Evolutionary conservation across 2,113 vertebrate genomes (phyloP).

Genomic region (Sinocyclocheilus anophthalmus): DNA sequence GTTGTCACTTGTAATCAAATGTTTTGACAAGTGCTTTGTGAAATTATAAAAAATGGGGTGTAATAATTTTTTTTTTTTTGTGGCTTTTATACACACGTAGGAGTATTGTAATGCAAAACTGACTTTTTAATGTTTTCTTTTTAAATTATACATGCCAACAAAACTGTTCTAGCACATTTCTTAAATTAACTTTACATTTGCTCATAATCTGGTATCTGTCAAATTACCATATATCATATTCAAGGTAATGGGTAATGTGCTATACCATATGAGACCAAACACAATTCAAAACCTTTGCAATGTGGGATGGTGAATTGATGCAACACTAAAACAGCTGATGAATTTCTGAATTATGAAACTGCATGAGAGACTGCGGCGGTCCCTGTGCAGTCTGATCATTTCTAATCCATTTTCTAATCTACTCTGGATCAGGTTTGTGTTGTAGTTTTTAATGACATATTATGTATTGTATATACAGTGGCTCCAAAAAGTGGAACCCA

Average conservation of each 20-base stretch:
- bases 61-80: background rate
- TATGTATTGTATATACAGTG: background rate
- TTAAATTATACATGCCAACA: background rate
- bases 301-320: conserved; percentile 24
- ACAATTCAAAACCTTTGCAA: conserved; percentile 1
- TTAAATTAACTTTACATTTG: conserved; percentile 22
- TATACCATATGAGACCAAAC: conserved; percentile 13
- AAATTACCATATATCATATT: conserved; percentile 30
- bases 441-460: background rate
- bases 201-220: conserved; percentile 14
- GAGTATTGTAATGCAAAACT: background rate
- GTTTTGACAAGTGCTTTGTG: background rate
- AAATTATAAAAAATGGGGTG: background rate
- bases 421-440: conserved; percentile 6
- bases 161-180: background rate
- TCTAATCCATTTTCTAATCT: conserved; percentile 27
- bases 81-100: background rate
- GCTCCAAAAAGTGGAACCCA: background rate
- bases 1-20: conserved; percentile 1
- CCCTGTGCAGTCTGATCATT: conserved; percentile 21
- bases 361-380: background rate
- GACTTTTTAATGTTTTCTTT: background rate
- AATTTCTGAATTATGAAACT: conserved; percentile 31
- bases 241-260: conserved; percentile 28
- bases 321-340: conserved; percentile 8